Base-by-base conservation (phyloP, 2,113 vertebrate genomes). In the Amphiprion percula region DNA sequence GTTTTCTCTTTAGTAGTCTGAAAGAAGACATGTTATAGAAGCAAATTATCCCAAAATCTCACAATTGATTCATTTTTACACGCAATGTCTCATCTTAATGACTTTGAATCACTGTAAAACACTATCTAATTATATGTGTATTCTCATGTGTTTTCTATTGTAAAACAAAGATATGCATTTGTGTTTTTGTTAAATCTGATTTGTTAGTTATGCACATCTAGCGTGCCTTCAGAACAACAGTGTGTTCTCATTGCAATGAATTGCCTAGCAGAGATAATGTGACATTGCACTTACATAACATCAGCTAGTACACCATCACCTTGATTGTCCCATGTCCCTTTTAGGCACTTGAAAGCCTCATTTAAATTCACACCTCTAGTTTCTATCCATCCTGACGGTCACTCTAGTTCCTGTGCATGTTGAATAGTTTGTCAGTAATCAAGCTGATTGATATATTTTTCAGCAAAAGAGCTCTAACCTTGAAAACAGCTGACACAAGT, bases 391-490 rank as follows among this genome's bases (percentile, higher is more conserved):
- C 0, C 53, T 56, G 47, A 68, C 16, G 8, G 50, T 65, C 8
- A 41, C 5, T 75, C 7, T 2, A 8, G 7, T 61, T 73, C 14
- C 23, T 46, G 8, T 23, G 1, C n/a, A 65, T 65, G 0, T 47
- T 61, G 52, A 68, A 12, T 16, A 67, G 41, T 68, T 82, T 73
- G 33, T 17, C 44, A 53, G 5, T 68, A 59, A 24, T 52, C 41
- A 67, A 65, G 21, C 49, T 47, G 24, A 21, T 11, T 44, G 4
- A 23, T 59, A 21, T 33, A 23, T 55, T 37, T 66, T 23, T 28
- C 33, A n/a, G 21, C 17, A 12, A 58, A 64, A 47, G 15, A 62
- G 9, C 28, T 21, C 9, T 39, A 10, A 82, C 37, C 41, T 72
- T 10, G 52, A 47, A 71, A 79, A 46, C 0, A 21, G 19, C 58